phyloP scores from a whole-genome alignment of 2,888 invertebrate genomes.

The Liodrosophila aerea region DNA sequence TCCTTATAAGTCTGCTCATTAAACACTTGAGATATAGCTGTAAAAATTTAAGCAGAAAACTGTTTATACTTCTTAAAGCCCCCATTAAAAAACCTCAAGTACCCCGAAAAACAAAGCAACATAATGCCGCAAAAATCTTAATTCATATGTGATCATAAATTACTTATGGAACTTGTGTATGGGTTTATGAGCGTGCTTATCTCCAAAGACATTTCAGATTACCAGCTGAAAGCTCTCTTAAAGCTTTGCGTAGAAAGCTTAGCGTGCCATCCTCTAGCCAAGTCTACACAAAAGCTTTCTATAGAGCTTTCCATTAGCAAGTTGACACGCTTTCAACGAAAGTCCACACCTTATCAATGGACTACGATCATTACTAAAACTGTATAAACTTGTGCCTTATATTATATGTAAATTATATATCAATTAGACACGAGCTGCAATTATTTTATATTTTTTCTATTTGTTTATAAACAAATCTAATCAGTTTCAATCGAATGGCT shows the following conservation, averaged over 20 bases:
- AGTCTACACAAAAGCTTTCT: not conserved
- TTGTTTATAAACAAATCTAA: constrained; percentile 8
- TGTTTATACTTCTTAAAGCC: too few relatives aligned
- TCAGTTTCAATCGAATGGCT: constrained; percentile 24
- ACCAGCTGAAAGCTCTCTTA: constrained; percentile 6
- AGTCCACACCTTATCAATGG: constrained; percentile 26
- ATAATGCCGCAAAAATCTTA: not conserved
- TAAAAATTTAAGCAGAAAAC: too few relatives aligned
- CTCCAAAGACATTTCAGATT: constrained; percentile 19
- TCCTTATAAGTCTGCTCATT: too few relatives aligned
- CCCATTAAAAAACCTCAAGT: too few relatives aligned
- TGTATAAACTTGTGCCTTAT: too few relatives aligned
- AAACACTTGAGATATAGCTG: too few relatives aligned
- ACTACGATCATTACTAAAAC: too few relatives aligned
- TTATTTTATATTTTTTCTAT: too few relatives aligned
- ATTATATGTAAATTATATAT: too few relatives aligned
- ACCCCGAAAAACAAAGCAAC: too few relatives aligned
- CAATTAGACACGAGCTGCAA: too few relatives aligned
- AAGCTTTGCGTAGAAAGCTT: constrained; percentile 2
- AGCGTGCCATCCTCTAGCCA: constrained; percentile 11
- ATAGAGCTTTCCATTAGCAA: constrained; percentile 31
- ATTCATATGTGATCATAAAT: not conserved
- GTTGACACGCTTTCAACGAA: constrained; percentile 9
- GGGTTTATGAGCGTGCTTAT: constrained; percentile 1
- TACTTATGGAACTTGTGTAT: not conserved